Evolutionary conservation across 1,140 invertebrate genomes (phyloP).

Genomic region (Drosophila funebris): DNA sequence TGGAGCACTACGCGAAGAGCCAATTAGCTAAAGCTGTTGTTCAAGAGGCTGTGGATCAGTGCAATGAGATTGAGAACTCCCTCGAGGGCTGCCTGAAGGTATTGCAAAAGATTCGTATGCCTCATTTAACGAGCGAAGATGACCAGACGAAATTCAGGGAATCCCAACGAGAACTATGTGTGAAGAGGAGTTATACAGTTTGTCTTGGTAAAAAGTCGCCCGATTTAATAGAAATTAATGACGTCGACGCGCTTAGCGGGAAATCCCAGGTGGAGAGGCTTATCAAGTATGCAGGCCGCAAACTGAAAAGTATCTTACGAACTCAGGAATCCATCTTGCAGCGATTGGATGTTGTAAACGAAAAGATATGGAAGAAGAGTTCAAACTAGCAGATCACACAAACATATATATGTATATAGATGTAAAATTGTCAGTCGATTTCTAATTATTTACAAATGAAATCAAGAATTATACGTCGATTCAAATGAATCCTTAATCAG

Average conservation of each 20-base stretch:
- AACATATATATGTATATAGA: too few species aligned
- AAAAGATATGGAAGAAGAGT: neutral
- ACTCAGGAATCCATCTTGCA: constrained; percentile 1
- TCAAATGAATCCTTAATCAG: neutral
- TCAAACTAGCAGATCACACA: too few species aligned
- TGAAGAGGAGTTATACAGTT: neutral
- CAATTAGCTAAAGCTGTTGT: neutral
- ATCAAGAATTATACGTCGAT: neutral
- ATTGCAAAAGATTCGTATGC: constrained; percentile 1
- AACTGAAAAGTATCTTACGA: neutral
- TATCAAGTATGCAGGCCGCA: neutral
- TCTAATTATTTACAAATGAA: too few species aligned
- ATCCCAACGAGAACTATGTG: neutral
- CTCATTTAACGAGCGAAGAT: neutral
- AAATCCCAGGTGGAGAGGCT: neutral
- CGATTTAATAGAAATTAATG: neutral
- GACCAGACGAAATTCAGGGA: neutral
- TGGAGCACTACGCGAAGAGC: neutral
- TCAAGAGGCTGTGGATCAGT: constrained; percentile 13
- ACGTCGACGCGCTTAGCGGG: neutral
- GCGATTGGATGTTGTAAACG: neutral
- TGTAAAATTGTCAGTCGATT: too few species aligned
- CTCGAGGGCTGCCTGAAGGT: neutral
- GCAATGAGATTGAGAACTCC: neutral
- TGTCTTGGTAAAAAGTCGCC: constrained; percentile 13